phyloP scores from a whole-genome alignment of 2,113 vertebrate genomes.

The Mustela nigripes region DNA sequence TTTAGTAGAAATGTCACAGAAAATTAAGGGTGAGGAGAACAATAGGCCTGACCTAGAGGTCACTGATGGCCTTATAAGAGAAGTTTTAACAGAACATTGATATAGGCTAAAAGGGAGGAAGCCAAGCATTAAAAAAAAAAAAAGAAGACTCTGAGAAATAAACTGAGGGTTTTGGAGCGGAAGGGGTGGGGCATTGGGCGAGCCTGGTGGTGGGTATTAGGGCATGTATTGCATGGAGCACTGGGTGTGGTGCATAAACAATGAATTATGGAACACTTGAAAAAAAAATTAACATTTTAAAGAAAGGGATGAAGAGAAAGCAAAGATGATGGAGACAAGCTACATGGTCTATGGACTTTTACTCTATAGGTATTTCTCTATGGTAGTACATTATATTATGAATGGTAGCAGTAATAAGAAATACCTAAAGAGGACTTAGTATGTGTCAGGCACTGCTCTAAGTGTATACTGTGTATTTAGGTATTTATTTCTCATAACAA shows the following conservation, averaged over 20 bases:
- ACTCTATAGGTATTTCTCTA: background rate
- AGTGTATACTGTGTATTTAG: background rate
- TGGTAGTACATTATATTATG: background rate
- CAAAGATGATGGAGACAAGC: background rate
- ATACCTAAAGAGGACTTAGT: accelerated
- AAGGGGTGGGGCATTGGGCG: too few relatives aligned
- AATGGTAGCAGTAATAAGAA: background rate
- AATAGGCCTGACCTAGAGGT: background rate
- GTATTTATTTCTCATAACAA: background rate
- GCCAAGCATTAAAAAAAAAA: background rate
- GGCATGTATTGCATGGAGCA: too few relatives aligned
- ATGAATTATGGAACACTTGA: too few relatives aligned
- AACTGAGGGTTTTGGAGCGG: too few relatives aligned
- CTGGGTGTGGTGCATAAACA: too few relatives aligned
- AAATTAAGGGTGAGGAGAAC: background rate
- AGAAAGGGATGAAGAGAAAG: background rate
- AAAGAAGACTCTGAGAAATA: too few relatives aligned
- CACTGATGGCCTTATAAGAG: background rate
- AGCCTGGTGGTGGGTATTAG: too few relatives aligned
- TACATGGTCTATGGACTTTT: background rate
- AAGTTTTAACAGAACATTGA: background rate
- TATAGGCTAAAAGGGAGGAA: background rate
- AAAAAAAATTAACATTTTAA: too few relatives aligned
- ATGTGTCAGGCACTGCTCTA: background rate
- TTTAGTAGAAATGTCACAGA: background rate